Evolutionary conservation across 1,140 invertebrate genomes (phyloP).

Genomic region (Pentalonia nigronervosa): DNA sequence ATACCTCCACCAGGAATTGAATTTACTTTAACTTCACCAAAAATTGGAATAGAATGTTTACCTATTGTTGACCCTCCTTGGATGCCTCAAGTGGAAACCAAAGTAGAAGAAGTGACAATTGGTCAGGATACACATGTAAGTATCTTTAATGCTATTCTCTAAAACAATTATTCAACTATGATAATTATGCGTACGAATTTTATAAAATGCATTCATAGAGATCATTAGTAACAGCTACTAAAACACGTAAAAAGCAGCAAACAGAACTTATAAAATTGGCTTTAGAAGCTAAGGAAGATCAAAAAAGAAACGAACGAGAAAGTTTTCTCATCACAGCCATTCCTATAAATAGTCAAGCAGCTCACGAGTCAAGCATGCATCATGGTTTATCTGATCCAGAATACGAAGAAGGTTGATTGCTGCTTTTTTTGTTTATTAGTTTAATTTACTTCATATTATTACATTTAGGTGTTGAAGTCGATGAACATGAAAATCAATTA

Average conservation of each 20-base stretch:
- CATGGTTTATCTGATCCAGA: slow-evolving; percentile 85
- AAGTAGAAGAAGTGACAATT: slow-evolving; percentile 98
- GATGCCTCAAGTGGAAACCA: slow-evolving; percentile 97
- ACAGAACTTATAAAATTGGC: slow-evolving; percentile 96
- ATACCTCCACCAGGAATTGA: slow-evolving; percentile 98
- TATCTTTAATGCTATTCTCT: slow-evolving; percentile 47
- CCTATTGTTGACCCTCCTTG: slow-evolving; percentile 98
- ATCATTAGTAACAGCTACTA: slow-evolving; percentile 96
- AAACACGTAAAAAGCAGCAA: slow-evolving; percentile 97
- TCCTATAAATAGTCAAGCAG: slow-evolving; percentile 92
- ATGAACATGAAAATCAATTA: slow-evolving; percentile 63
- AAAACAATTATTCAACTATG: neutral
- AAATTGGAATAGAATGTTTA: slow-evolving; percentile 93
- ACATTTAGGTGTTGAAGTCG: neutral
- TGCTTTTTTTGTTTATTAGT: neutral
- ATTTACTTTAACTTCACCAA: slow-evolving; percentile 97
- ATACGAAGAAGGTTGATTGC: slow-evolving; percentile 78
- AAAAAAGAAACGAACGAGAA: slow-evolving; percentile 91
- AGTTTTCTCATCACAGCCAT: slow-evolving; percentile 97
- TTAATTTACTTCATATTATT: neutral
- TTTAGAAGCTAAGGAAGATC: slow-evolving; percentile 93
- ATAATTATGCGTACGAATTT: neutral
- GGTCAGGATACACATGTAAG: slow-evolving; percentile 97
- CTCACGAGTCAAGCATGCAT: slow-evolving; percentile 92
- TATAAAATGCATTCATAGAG: slow-evolving; percentile 70